Base-by-base conservation (phyloP, 1,140 invertebrate species). In the Drosophila persimilis region DNA sequence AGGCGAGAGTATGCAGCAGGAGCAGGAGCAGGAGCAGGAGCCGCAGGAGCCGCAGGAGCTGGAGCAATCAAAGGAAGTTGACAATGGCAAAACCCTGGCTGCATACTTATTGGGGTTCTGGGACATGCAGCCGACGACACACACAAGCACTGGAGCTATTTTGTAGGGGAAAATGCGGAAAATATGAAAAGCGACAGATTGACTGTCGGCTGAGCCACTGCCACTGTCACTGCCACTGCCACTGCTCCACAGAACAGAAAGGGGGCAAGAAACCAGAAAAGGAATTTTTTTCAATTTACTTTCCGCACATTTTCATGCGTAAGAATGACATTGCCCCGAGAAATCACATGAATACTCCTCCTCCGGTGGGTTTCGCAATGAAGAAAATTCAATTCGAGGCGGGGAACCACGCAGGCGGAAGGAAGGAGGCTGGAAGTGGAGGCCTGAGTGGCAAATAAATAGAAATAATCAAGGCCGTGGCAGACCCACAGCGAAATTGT, bases 231-330 rank as follows among this genome's bases (percentile, higher is more conserved):
- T 17, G 35, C 35, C 11, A 39, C 35, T 5, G 35, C 35, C 35
- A 13, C 11, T 35, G 31, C 31, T 35, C 9, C 4, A 39, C 35
- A 5, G 3, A 39, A 26, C 24, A 26, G 61, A 15, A 75, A 13
- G 50, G 9, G 51, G 39, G 7, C 59, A 51, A 55, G 20, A 58
- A 54, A 15, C 47, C 56, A 66, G 17, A 67, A 64, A 55, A 63
- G 74, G 77, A 69, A 89, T 75, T 39, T 89, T 89, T 90, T 70
- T 65, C 72, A 79, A 89, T 89, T 89, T 89, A 67, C 53, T 85
- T 88, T 65, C 73, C 71, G 69, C 65, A 75, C 58, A 46, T 73
- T 76, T 77, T 71, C 54, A 73, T 77, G 74, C 64, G 75, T 72
- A 78, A 64, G 60, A 77, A 73, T 64, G 66, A 58, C 80, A 79